Evolutionary conservation across 2,797 vertebrate species (phyloP), one percentile per base, ranked within the genome.

Genomic region (Protosalanx chinensis): DNA sequence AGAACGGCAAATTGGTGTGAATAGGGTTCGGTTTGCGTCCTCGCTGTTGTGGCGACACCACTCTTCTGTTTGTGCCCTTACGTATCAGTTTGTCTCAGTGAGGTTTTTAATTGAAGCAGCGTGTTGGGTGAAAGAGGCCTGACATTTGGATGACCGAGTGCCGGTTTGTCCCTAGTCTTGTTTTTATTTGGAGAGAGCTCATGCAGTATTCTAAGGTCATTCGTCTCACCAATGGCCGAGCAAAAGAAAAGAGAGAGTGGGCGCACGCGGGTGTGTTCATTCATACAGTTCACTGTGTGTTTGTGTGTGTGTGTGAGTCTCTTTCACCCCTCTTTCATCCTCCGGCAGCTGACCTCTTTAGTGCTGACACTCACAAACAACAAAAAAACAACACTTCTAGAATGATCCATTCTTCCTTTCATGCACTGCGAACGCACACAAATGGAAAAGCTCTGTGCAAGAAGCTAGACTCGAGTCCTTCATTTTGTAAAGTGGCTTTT

Each of bases 1-100:
- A 16, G 70, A 8, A 82, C 80, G 80, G 68, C 82, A 84, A 83
- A 86, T 80, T 56, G 16, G 82, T 73, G 80, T 82, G 58, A 83
- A 84, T 83, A 82, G 76, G 75, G 81, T 81, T 75, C 82, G 74
- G 30, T 49, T 57, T 81, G 84, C 73, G 33, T 8, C 29, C 77
- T 67, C 27, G 35, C 15, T 82, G 77, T 73, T 68, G 64, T 84
- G 80, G 72, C 82, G 79, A 74, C 81, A 79, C 77, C 69, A 77
- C 77, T 80, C 79, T 72, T 74, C 78, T 70, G 60, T 23, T 73
- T 77, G 79, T 1, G 76, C 72, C 70, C 77, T 75, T 53, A 23
- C 58, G 51, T 60, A 53, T 68, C 51, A 57, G 72, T 69, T 69
- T 37, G 58, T 68, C 32, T 68, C 66, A 46, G 67, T 35, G 30